A percentile compares a stretch with the other conserved stretches of the same genome.
phyloP scores from a whole-genome alignment of 2,797 vertebrate species.

The Galagoides demidoff region DNA sequence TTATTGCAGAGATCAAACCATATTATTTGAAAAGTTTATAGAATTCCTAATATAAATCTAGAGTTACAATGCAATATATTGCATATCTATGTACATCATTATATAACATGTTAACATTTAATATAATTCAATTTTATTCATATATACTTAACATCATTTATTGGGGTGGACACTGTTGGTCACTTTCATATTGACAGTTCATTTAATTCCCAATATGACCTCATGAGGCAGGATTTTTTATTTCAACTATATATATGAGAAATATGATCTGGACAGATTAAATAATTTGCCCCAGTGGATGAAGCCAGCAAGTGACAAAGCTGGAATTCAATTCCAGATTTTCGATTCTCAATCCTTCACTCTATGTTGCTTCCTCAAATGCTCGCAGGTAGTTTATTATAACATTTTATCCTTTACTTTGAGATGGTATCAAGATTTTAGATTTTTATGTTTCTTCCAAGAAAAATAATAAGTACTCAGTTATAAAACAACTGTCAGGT shows the following conservation, averaged over 20 bases:
- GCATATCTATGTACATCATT: too few relatives aligned
- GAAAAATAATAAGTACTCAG: conserved; percentile 29
- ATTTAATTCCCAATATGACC: neutral
- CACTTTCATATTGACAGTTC: neutral
- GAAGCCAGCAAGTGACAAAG: neutral
- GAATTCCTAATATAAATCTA: conserved; percentile 16
- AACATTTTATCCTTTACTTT: neutral
- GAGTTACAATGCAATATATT: neutral
- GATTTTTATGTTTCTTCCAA: conserved; percentile 30
- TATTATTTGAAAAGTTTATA: neutral
- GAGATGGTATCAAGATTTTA: conserved; percentile 2
- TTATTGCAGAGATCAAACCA: neutral
- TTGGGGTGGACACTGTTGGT: neutral
- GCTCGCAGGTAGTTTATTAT: neutral
- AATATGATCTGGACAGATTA: neutral
- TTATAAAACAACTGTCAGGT: neutral
- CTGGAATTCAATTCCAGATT: neutral
- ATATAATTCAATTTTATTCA: neutral
- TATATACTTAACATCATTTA: neutral
- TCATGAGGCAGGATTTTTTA: neutral
- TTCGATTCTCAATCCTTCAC: neutral
- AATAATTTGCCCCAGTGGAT: neutral
- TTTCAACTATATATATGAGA: neutral
- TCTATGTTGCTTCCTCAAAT: neutral
- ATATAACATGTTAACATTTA: too few relatives aligned